Conservation (phyloP, 2,797 vertebrate genomes). For the Aotus griseimembra region DNA sequence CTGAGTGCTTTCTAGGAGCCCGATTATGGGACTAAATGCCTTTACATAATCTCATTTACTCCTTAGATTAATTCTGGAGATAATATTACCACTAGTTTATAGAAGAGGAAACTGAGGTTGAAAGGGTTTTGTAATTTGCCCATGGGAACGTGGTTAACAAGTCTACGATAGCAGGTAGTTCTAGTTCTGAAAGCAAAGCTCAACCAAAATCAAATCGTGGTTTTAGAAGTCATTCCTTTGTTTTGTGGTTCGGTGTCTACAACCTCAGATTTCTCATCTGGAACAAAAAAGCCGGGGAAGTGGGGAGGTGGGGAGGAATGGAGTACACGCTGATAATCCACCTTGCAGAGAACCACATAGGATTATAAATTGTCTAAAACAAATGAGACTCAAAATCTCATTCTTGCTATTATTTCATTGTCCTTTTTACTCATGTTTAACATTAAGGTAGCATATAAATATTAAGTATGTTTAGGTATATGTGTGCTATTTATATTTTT, state of each 20-base stretch:
- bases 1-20: slow-evolving; percentile 39
- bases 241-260: slow-evolving; percentile 53
- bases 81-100: slow-evolving; percentile 47
- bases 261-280: slow-evolving; percentile 51
- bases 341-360: slow-evolving; percentile 16
- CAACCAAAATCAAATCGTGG: slow-evolving; percentile 51
- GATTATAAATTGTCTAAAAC: slow-evolving; percentile 39
- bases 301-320: fast-evolving
- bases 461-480: not conserved
- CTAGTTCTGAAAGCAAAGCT: slow-evolving; percentile 48
- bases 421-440: not conserved
- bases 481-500: not conserved
- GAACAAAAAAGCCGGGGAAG: not conserved
- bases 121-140: slow-evolving; percentile 48
- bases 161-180: slow-evolving; percentile 8
- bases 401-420: slow-evolving; percentile 32
- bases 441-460: slow-evolving; percentile 26
- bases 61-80: slow-evolving; percentile 59
- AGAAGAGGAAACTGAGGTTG: slow-evolving; percentile 42
- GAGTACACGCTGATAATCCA: not conserved
- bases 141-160: not conserved
- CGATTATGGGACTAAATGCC: slow-evolving; percentile 15
- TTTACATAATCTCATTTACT: slow-evolving; percentile 62
- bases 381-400: not conserved
- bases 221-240: slow-evolving; percentile 56